Evolutionary conservation across 2,113 vertebrate species (phyloP).

Genomic region (Neoarius graeffei): DNA sequence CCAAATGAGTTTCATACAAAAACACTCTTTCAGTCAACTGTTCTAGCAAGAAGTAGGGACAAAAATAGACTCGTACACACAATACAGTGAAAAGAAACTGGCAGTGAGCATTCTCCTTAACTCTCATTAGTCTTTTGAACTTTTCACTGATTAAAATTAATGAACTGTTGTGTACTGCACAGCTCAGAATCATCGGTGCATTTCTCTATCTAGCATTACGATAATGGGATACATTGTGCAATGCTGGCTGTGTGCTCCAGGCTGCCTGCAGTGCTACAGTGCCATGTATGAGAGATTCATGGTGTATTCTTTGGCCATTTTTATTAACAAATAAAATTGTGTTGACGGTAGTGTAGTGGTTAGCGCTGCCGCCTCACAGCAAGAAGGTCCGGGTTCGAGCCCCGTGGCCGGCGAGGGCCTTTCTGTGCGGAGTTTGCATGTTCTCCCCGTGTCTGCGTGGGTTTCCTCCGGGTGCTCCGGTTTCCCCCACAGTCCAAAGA

Average conservation of each 20-base stretch:
- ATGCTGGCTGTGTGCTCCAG: conserved; percentile 5
- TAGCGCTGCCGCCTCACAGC: too few relatives aligned
- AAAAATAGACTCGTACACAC: neutral
- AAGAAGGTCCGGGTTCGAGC: too few relatives aligned
- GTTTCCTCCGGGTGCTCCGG: too few relatives aligned
- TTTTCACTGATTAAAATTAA: conserved; percentile 27
- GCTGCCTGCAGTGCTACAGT: neutral
- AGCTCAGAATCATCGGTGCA: conserved; percentile 23
- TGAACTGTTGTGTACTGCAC: conserved; percentile 25
- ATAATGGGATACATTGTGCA: conserved; percentile 20
- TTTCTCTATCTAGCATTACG: conserved; percentile 26
- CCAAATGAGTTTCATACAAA: conserved; percentile 1
- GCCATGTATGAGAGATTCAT: neutral
- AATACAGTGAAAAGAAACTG: neutral
- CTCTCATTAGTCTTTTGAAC: conserved; percentile 24
- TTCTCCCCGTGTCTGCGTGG: too few relatives aligned
- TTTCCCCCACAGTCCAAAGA: too few relatives aligned
- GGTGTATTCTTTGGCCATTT: neutral
- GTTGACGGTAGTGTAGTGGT: too few relatives aligned
- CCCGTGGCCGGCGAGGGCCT: too few relatives aligned
- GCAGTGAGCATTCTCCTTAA: conserved; percentile 4
- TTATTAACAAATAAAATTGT: neutral
- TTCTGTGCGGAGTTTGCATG: too few relatives aligned
- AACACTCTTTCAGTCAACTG: neutral
- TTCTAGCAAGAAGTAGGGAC: neutral